Conservation (phyloP, 1,140 invertebrate genomes). For the Tetranychus urticae region DNA sequence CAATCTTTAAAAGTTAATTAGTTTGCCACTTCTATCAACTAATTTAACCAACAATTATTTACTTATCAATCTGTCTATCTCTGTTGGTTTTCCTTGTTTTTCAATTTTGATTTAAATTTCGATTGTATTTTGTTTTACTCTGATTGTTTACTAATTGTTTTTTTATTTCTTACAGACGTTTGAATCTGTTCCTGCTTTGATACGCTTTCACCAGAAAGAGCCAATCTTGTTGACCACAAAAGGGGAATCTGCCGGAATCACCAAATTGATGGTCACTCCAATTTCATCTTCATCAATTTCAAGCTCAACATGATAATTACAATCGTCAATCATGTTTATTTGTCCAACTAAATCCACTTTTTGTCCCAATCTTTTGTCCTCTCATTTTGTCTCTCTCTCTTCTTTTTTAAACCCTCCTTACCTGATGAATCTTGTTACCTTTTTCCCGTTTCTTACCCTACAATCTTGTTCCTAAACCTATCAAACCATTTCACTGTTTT, state of each 20-base stretch:
- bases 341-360: not conserved
- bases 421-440: not conserved
- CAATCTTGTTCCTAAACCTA: no score
- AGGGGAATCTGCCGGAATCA: not conserved
- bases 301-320: not conserved
- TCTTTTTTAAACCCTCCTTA: not conserved
- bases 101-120: no score
- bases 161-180: not conserved
- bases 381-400: not conserved
- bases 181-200: not conserved
- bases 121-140: no score
- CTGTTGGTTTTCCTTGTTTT: no score
- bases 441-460: no score
- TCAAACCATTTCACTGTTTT: not conserved
- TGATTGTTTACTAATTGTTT: not conserved
- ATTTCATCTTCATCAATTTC: not conserved
- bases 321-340: not conserved
- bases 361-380: not conserved
- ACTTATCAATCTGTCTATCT: no score
- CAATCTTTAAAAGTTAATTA: no score
- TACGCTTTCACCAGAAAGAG: not conserved
- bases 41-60: no score
- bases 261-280: not conserved
- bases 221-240: not conserved
- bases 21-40: no score